phyloP scores from a whole-genome alignment of 2,797 vertebrate genomes.

The Oreonectes daqikongensis region DNA sequence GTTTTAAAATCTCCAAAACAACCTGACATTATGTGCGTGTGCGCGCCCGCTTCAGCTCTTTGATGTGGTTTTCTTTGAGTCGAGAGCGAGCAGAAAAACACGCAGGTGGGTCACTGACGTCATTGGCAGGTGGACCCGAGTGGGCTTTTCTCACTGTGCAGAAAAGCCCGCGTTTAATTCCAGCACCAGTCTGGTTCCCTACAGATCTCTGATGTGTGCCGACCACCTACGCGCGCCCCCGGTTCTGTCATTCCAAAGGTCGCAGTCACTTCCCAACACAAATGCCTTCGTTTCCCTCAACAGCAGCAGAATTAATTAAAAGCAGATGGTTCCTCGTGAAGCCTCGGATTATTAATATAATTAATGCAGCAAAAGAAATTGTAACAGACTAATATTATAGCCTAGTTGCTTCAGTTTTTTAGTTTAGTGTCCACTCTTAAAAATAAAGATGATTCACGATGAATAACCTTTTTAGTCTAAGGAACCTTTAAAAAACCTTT shows the following conservation, averaged over 20 bases:
- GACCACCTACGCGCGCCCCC: conserved; percentile 65
- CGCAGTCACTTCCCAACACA: conserved; percentile 68
- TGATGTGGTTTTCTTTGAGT: conserved; percentile 67
- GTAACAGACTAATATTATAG: too few species aligned
- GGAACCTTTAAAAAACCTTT: too few species aligned
- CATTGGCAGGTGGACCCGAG: conserved; percentile 48
- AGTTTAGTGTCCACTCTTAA: too few species aligned
- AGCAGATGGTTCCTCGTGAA: neutral
- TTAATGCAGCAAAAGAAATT: too few species aligned
- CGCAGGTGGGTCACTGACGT: conserved; percentile 48
- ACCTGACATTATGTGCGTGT: conserved; percentile 59
- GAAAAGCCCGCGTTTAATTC: conserved; percentile 44
- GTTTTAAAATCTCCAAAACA: conserved; percentile 68
- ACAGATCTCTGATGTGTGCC: conserved; percentile 52
- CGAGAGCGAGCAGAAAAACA: conserved; percentile 32
- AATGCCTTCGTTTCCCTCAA: conserved; percentile 40
- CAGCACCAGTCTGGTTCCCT: conserved; percentile 39
- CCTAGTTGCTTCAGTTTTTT: too few species aligned
- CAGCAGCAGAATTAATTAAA: neutral
- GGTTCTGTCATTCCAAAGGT: conserved; percentile 66
- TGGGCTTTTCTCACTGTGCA: conserved; percentile 17
- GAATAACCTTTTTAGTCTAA: too few species aligned
- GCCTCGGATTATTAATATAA: too few species aligned
- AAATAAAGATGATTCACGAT: too few species aligned
- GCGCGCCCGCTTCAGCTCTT: conserved; percentile 52